These are phyloP conservation scores for Thyatira batis DNA, from an alignment of 2,888 invertebrate genomes.

Conservation along the genomic window DNA sequence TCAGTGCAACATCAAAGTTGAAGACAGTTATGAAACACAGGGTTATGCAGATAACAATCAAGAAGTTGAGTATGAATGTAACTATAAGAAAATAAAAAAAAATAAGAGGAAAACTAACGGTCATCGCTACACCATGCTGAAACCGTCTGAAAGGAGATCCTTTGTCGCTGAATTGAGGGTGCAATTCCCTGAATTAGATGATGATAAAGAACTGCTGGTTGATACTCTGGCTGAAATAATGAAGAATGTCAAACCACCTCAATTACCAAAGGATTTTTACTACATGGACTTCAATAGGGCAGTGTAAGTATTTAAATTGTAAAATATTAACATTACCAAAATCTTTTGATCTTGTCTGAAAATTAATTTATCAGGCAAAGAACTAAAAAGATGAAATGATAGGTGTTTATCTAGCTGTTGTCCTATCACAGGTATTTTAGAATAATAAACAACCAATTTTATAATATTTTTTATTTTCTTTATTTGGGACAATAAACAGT, in stretches of 20 bases:
- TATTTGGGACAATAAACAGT: too few species aligned
- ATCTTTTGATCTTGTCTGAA: too few species aligned
- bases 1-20: constrained; percentile 9
- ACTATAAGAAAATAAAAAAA: not conserved
- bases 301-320: constrained; percentile 56
- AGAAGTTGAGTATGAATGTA: constrained; percentile 6
- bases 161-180: constrained; percentile 54
- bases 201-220: constrained; percentile 45
- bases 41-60: constrained; percentile 13
- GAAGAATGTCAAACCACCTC: constrained; percentile 50
- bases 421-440: too few species aligned
- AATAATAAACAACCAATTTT: too few species aligned
- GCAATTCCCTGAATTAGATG: constrained; percentile 48
- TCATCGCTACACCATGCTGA: constrained; percentile 26
- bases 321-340: too few species aligned
- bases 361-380: too few species aligned
- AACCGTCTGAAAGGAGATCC: constrained; percentile 40
- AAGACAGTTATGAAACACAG: constrained; percentile 17
- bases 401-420: too few species aligned
- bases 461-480: too few species aligned
- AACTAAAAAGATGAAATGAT: too few species aligned
- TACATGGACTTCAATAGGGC: constrained; percentile 44
- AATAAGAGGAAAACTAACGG: not conserved
- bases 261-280: constrained; percentile 49
- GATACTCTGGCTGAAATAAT: constrained; percentile 54